These are phyloP conservation scores for Drosophila emarginata DNA, from an alignment of 2,888 invertebrate species.

Conservation along the genomic window DNA sequence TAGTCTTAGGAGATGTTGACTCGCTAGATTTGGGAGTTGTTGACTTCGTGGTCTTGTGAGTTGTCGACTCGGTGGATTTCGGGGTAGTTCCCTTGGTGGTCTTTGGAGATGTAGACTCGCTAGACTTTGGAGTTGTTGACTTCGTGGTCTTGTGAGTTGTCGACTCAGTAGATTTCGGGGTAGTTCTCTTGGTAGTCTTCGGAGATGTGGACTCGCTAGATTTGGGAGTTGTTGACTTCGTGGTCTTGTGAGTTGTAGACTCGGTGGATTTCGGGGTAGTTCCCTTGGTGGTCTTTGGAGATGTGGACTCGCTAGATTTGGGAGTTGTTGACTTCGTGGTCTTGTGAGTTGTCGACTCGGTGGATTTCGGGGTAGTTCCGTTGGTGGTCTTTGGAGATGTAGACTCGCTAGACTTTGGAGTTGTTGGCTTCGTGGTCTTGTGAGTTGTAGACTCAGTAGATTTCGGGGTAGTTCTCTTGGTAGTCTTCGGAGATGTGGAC, in stretches of 20 bases:
- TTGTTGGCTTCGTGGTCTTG: neutral
- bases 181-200: neutral
- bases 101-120: conserved; percentile 1
- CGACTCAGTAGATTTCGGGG: neutral
- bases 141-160: neutral
- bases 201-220: neutral
- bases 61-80: neutral
- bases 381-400: neutral
- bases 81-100: neutral
- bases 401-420: neutral
- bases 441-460: conserved; percentile 4
- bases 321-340: neutral
- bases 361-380: conserved; percentile 5
- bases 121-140: conserved; percentile 7
- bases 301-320: neutral
- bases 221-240: neutral
- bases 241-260: neutral
- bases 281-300: neutral
- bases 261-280: neutral
- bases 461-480: conserved; percentile 2
- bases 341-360: neutral
- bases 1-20: neutral
- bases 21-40: neutral
- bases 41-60: neutral
- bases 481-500: conserved; percentile 1